These are phyloP conservation scores for Tenthredo livida DNA, from an alignment of 2,888 invertebrate genomes.

Conservation along the genomic window DNA sequence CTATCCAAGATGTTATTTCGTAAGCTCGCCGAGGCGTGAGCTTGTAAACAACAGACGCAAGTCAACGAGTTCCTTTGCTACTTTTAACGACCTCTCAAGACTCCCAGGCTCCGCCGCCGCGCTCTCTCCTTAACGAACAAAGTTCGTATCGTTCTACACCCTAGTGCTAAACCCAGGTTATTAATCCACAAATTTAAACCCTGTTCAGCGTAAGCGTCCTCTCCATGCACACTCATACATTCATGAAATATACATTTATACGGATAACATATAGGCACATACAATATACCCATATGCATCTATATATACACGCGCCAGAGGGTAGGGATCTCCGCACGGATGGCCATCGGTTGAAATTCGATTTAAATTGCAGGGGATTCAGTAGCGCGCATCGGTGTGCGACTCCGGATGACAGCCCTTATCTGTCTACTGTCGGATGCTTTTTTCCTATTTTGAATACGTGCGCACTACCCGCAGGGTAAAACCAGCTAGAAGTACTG, in stretches of 20 bases:
- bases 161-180: constrained; percentile 33
- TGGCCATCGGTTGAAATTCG: constrained; percentile 43
- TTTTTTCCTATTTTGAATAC: constrained; percentile 58
- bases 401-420: constrained; percentile 43
- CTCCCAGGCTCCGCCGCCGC: background rate
- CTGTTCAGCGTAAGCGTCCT: constrained; percentile 4
- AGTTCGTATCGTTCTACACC: constrained; percentile 45
- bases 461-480: constrained; percentile 52
- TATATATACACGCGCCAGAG: background rate
- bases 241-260: background rate
- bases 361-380: constrained; percentile 45
- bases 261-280: background rate
- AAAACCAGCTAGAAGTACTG: background rate
- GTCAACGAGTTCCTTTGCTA: constrained; percentile 45
- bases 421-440: constrained; percentile 35
- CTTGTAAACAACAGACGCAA: constrained; percentile 42
- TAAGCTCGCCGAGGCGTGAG: constrained; percentile 31
- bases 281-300: background rate
- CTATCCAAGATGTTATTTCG: background rate
- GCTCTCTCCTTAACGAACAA: constrained; percentile 44
- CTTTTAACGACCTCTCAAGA: constrained; percentile 46
- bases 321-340: constrained; percentile 33
- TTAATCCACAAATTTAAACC: constrained; percentile 48
- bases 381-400: background rate
- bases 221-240: background rate